These are phyloP conservation scores for Agriopis leucophaearia DNA, from an alignment of 2,888 invertebrate genomes.

Conservation along the genomic window DNA sequence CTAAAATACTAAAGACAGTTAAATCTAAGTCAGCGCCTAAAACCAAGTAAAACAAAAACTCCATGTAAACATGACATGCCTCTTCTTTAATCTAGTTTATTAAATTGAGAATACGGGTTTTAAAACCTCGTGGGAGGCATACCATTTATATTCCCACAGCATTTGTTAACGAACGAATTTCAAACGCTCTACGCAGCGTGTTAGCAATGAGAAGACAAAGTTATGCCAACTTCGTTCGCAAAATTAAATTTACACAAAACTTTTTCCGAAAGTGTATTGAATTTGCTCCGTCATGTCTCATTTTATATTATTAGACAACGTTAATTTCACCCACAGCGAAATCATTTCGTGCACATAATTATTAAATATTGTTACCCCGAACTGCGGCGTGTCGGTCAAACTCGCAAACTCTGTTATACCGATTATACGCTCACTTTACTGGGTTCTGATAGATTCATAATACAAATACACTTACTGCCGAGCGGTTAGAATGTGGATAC, in stretches of 20 bases:
- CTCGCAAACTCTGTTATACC: slow-evolving; percentile 65
- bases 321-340: slow-evolving; percentile 68
- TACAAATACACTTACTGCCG: slow-evolving; percentile 48
- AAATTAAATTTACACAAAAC: slow-evolving; percentile 75
- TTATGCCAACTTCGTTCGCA: slow-evolving; percentile 64
- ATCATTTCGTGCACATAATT: slow-evolving; percentile 70
- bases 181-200: slow-evolving; percentile 60
- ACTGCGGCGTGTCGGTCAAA: slow-evolving; percentile 64
- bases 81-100: slow-evolving; percentile 30
- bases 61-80: slow-evolving; percentile 9
- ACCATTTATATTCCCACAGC: slow-evolving; percentile 31
- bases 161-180: slow-evolving; percentile 45
- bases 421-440: slow-evolving; percentile 56
- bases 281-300: slow-evolving; percentile 74
- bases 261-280: slow-evolving; percentile 71
- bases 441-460: slow-evolving; percentile 51
- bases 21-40: background rate
- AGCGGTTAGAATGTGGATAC: slow-evolving; percentile 43
- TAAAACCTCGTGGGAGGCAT: slow-evolving; percentile 28
- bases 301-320: slow-evolving; percentile 70
- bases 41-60: slow-evolving; percentile 16
- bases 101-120: slow-evolving; percentile 48
- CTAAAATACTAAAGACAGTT: background rate
- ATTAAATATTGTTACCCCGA: slow-evolving; percentile 67
- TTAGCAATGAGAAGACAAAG: slow-evolving; percentile 63